A percentile compares a stretch with the other conserved stretches of the same genome.
phyloP scores from a whole-genome alignment of 2,888 invertebrate genomes.

The Phalera bucephala region DNA sequence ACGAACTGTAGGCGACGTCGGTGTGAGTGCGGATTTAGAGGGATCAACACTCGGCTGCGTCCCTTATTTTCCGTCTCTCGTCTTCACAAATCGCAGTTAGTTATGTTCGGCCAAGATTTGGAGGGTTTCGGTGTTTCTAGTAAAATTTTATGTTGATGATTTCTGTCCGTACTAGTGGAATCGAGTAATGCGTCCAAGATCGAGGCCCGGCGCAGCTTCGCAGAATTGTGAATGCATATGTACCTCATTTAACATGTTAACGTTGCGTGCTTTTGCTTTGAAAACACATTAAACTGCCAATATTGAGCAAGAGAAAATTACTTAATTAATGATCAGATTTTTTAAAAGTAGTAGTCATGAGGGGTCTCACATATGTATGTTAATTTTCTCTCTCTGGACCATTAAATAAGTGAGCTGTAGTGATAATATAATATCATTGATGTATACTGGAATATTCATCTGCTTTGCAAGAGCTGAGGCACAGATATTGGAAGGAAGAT shows the following conservation, averaged over 20 bases:
- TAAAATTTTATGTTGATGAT: constrained; percentile 18
- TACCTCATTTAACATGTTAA: constrained; percentile 57
- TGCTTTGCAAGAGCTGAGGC: too few species aligned
- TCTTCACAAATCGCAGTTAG: constrained; percentile 26
- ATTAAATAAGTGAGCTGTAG: too few species aligned
- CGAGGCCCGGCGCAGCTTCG: constrained; percentile 33
- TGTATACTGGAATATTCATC: too few species aligned
- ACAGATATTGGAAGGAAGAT: too few species aligned
- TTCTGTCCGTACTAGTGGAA: constrained; percentile 22
- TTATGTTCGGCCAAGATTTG: constrained; percentile 16
- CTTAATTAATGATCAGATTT: constrained; percentile 41
- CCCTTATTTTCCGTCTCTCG: constrained; percentile 28
- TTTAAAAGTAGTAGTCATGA: too few species aligned
- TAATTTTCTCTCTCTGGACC: too few species aligned
- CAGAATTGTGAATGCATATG: constrained; percentile 41
- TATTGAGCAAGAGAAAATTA: constrained; percentile 44
- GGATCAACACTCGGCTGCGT: constrained; percentile 32
- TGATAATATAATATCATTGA: too few species aligned
- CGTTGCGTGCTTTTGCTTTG: constrained; percentile 50
- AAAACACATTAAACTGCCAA: constrained; percentile 43
- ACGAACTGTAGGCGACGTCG: constrained; percentile 26
- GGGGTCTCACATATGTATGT: too few species aligned
- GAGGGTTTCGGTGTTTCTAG: constrained; percentile 24
- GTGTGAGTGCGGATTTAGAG: constrained; percentile 29
- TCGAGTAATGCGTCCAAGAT: constrained; percentile 33